Conservation (phyloP, 2,888 invertebrate species). For the Volucella inflata region DNA sequence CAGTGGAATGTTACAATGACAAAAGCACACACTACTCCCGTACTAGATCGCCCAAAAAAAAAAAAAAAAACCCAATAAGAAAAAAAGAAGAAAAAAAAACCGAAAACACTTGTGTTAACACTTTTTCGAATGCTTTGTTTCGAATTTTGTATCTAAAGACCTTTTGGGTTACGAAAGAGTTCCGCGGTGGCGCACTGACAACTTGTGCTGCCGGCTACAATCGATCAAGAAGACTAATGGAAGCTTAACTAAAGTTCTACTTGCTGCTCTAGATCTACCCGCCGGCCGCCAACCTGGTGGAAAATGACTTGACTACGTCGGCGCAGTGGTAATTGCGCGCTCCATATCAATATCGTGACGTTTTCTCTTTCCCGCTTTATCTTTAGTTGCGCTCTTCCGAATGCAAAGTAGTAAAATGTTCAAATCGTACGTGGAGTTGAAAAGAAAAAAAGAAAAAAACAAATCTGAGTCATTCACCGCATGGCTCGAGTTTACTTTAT, state of each 20-base stretch:
- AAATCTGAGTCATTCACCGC: slow-evolving; percentile 49
- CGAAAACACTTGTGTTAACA: slow-evolving; percentile 72
- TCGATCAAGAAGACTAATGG: slow-evolving; percentile 71
- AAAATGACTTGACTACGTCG: slow-evolving; percentile 59
- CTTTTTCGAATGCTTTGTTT: slow-evolving; percentile 27
- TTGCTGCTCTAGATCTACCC: slow-evolving; percentile 63
- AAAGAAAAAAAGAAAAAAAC: slow-evolving; percentile 14
- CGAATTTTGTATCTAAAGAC: slow-evolving; percentile 21
- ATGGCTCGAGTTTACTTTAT: slow-evolving; percentile 53
- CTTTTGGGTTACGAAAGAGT: slow-evolving; percentile 25
- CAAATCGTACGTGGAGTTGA: no score
- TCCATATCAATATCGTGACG: slow-evolving; percentile 58
- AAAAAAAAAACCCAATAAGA: slow-evolving; percentile 17
- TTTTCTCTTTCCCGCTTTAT: slow-evolving; percentile 64
- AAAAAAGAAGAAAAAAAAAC: neutral
- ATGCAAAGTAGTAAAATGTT: slow-evolving; percentile 50
- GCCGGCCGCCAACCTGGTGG: slow-evolving; percentile 18
- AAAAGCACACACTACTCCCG: no score
- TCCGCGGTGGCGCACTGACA: slow-evolving; percentile 34
- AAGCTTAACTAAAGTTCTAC: slow-evolving; percentile 43
- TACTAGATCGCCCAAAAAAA: neutral
- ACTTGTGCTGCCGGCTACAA: slow-evolving; percentile 57
- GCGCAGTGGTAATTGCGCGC: slow-evolving; percentile 71
- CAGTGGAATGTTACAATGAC: slow-evolving; percentile 8
- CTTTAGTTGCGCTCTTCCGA: slow-evolving; percentile 25